Evolutionary conservation across 2,888 invertebrate species (phyloP).

Genomic region (Oligia fasciuncula): DNA sequence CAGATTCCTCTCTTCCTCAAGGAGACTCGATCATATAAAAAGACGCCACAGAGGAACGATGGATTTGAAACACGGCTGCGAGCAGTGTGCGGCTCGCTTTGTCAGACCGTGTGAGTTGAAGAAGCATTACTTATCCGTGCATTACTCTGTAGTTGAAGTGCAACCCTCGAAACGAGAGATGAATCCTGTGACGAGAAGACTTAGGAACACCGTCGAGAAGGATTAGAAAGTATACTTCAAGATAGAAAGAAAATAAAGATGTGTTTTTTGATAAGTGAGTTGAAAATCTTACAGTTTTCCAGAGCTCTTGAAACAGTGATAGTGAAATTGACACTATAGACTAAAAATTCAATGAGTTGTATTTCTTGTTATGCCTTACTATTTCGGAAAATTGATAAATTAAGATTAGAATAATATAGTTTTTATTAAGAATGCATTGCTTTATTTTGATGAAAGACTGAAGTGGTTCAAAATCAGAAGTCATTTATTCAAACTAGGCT

Average conservation of each 20-base stretch:
- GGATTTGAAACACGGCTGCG: conserved; percentile 80
- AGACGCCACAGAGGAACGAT: conserved; percentile 77
- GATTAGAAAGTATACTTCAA: not conserved
- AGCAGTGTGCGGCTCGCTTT: conserved; percentile 80
- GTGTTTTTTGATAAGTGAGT: not conserved
- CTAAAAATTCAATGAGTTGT: too few species aligned
- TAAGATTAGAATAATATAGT: conserved; percentile 22
- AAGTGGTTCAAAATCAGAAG: not conserved
- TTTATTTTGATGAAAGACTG: conserved; percentile 16
- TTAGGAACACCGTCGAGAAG: conserved; percentile 55
- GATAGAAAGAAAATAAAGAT: not conserved
- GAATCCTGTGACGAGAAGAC: conserved; percentile 46
- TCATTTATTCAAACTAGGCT: too few species aligned
- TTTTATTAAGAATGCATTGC: conserved; percentile 13
- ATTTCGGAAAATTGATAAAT: conserved; percentile 6
- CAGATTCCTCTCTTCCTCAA: conserved; percentile 81
- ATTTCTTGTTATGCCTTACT: not conserved
- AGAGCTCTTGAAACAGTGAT: not conserved
- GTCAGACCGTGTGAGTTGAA: conserved; percentile 82
- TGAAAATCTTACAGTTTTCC: not conserved
- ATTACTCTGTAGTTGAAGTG: conserved; percentile 70
- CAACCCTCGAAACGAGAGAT: conserved; percentile 60
- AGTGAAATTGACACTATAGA: not conserved
- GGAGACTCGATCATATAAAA: conserved; percentile 82
- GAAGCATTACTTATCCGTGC: conserved; percentile 79